Percentiles rank a stretch among this genome's conserved stretches.
Conservation (phyloP, 2,113 vertebrate genomes). For the Rynchops niger region DNA sequence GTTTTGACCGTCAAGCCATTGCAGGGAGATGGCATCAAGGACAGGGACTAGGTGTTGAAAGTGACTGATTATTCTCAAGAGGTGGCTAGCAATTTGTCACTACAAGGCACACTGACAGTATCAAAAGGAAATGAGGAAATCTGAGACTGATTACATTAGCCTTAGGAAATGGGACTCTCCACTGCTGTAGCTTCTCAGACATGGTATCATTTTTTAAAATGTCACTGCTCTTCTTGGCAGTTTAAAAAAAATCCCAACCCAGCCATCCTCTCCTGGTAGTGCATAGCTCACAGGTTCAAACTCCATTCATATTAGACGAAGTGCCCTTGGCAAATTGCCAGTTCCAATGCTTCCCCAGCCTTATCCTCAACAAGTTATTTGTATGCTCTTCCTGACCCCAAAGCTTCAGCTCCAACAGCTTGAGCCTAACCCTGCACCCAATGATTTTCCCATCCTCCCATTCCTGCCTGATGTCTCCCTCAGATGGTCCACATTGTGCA, state of each 20-base stretch:
- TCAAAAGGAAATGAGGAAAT: not conserved
- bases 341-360: not conserved
- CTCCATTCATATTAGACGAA: not conserved
- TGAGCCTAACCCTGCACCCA: not conserved
- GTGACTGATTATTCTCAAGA: not conserved
- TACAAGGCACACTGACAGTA: not conserved
- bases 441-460: not conserved
- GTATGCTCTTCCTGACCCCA: not conserved
- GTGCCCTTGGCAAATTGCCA: not conserved
- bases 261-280: not conserved
- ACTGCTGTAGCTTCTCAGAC: not conserved
- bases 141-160: not conserved
- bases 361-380: not conserved
- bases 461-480: not conserved
- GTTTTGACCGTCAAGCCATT: not conserved
- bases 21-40: not conserved
- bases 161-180: not conserved
- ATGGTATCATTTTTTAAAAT: not conserved
- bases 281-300: not conserved
- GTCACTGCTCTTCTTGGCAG: not conserved
- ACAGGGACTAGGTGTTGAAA: not conserved
- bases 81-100: not conserved
- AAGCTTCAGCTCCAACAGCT: not conserved
- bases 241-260: not conserved
- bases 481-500: not conserved